A percentile compares a stretch with the other conserved stretches of the same genome.
These are phyloP conservation scores for Podiceps cristatus DNA, from an alignment of 2,113 vertebrate species.

Conservation along the genomic window DNA sequence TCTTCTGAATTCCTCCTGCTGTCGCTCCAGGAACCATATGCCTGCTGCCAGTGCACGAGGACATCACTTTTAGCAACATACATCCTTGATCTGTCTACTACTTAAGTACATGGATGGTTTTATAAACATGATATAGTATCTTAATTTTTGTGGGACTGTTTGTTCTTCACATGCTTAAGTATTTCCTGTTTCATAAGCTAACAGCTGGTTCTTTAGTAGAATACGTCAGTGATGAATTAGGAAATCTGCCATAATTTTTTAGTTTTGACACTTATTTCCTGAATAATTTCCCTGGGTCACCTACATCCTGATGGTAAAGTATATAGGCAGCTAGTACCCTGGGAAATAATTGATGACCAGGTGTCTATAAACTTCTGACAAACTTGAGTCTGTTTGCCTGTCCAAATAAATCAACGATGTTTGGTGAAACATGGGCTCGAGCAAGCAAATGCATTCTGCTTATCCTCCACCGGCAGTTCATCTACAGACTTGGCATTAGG, in stretches of 20 bases:
- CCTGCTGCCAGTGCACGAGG: background rate
- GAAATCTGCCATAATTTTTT: background rate
- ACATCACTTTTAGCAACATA: background rate
- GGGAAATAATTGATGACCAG: background rate
- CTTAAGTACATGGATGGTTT: background rate
- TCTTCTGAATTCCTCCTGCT: background rate
- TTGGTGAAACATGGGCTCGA: background rate
- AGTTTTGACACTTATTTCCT: background rate
- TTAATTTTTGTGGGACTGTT: background rate
- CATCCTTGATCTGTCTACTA: background rate
- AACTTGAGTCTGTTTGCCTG: background rate
- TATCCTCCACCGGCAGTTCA: background rate
- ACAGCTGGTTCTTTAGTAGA: background rate
- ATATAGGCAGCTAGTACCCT: background rate
- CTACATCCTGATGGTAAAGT: background rate
- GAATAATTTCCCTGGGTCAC: background rate
- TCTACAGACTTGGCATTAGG: background rate
- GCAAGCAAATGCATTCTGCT: rapidly evolving
- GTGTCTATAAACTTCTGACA: background rate
- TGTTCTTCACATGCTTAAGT: background rate
- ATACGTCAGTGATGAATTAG: background rate
- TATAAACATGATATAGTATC: background rate
- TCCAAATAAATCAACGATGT: background rate
- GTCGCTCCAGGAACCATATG: background rate
- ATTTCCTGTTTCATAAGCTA: background rate